Base-by-base conservation (phyloP, 2,113 vertebrate genomes). In the Indri indri region DNA sequence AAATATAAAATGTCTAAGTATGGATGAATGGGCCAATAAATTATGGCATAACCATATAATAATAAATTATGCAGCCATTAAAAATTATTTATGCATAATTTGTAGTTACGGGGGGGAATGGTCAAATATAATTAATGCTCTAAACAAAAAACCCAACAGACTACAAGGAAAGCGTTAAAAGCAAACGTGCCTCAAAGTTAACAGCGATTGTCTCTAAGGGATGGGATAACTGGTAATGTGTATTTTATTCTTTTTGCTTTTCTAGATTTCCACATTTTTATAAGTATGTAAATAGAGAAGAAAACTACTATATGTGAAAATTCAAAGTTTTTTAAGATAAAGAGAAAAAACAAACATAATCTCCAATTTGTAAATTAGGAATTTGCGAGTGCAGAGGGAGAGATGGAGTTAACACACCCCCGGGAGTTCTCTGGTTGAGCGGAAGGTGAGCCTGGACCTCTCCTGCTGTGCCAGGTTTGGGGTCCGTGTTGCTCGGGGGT, bases 321-420 rank as follows among this genome's bases (percentile, higher is more conserved):
- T 80, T 80, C 80, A 25, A 42, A 32, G 12, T 68, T 45, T 57
- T 70, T 37, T 50, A 77, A 14, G 45, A 65, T 18, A 37, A 65
- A 84, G 18, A 45, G 57, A 40, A 52, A 47, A 63, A 77, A 37
- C 6, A 74, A 45, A 66, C 47, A 7, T 59, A 23, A 12, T 25
- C 32, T 37, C 37, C 30, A 50, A 37, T 61, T 40, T 40, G 40
- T 25, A 40, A 16, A 45, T 20, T 6, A 50, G 22, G 52, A 52
- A 88, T 34, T 14, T 10, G 1, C 68, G n/a, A 42, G 57, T 14
- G 45, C 22, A 5, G 23, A 94, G 59, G 42, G 7, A 2, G 37
- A 27, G 13, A 14, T 0, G 13, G 54, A 3, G 7, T 20, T 9
- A 13, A 34, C 47, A 30, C 17, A 5, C 16, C 34, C 2, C 42